phyloP scores from a whole-genome alignment of 64 coral and sea anemone genomes.

The Porites australiensis region DNA sequence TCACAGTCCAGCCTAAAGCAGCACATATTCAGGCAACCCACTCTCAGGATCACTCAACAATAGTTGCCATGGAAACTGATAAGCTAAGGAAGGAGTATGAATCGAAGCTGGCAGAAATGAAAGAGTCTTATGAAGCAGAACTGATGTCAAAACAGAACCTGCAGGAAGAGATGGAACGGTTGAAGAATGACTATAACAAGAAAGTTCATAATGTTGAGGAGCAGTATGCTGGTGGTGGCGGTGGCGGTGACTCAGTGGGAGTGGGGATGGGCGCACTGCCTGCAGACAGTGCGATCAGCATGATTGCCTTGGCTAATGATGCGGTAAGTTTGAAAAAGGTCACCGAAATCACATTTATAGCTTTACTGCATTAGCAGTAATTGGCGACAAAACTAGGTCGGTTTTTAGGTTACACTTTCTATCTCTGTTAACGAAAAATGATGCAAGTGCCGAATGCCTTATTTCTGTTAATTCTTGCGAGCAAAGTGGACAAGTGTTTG shows the following conservation, averaged over 20 bases:
- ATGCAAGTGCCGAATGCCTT: too few species aligned
- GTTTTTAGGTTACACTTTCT: too few species aligned
- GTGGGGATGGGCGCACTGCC: slow-evolving; percentile 30
- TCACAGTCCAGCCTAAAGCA: slow-evolving; percentile 13
- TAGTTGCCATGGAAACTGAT: slow-evolving; percentile 78
- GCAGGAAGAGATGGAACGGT: slow-evolving; percentile 76
- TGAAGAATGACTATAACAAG: slow-evolving; percentile 80
- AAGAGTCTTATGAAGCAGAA: slow-evolving; percentile 85
- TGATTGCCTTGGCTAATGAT: slow-evolving; percentile 48
- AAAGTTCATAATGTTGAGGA: slow-evolving; percentile 89
- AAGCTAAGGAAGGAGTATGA: slow-evolving; percentile 89
- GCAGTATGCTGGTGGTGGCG: slow-evolving; percentile 62
- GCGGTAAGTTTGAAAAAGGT: slow-evolving; percentile 16
- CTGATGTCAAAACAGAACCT: slow-evolving; percentile 94
- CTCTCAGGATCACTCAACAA: slow-evolving; percentile 46
- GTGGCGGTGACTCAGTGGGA: background rate
- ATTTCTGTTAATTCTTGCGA: too few species aligned
- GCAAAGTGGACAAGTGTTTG: too few species aligned
- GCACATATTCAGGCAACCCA: background rate
- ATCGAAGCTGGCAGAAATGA: slow-evolving; percentile 85
- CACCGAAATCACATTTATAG: background rate
- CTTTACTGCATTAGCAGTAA: too few species aligned
- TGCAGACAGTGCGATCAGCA: slow-evolving; percentile 56
- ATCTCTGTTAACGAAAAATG: too few species aligned
- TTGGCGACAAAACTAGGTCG: too few species aligned